Conservation (phyloP, 2,888 invertebrate species). For the Eledona agricola region DNA sequence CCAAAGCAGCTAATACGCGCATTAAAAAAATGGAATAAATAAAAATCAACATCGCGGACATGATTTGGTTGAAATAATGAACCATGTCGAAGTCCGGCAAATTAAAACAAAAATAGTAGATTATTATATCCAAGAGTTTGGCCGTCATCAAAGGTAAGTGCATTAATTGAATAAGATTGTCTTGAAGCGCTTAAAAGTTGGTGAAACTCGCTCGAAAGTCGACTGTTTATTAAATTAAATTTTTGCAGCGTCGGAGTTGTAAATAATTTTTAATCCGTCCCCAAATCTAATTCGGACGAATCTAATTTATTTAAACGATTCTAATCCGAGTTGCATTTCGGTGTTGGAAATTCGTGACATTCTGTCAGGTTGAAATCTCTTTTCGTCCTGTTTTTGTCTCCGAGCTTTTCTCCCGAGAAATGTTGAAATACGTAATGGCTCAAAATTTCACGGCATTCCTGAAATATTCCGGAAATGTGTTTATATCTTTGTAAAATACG, state of each 20-base stretch:
- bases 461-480: slow-evolving; percentile 23
- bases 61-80: no score
- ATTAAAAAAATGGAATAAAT: no score
- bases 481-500: slow-evolving; percentile 18
- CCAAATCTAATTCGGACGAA: not conserved
- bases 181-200: slow-evolving; percentile 10
- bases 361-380: slow-evolving; percentile 36
- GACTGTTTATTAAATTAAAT: slow-evolving; percentile 14
- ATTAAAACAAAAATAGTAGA: slow-evolving; percentile 2
- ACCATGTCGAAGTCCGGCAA: no score
- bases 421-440: slow-evolving; percentile 33
- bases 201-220: slow-evolving; percentile 7
- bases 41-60: no score
- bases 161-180: slow-evolving; percentile 17
- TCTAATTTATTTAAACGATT: slow-evolving; percentile 13
- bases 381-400: slow-evolving; percentile 38
- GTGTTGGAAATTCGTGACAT: slow-evolving; percentile 32
- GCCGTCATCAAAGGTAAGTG: slow-evolving; percentile 8
- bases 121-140: slow-evolving; percentile 14
- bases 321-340: slow-evolving; percentile 20
- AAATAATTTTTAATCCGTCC: slow-evolving; percentile 8
- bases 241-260: slow-evolving; percentile 6
- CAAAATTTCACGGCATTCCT: slow-evolving; percentile 32
- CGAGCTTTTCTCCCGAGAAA: slow-evolving; percentile 29
- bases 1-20: no score